Evolutionary conservation across 2,888 invertebrate genomes (phyloP).

Genomic region (Mesochorus sp.): DNA sequence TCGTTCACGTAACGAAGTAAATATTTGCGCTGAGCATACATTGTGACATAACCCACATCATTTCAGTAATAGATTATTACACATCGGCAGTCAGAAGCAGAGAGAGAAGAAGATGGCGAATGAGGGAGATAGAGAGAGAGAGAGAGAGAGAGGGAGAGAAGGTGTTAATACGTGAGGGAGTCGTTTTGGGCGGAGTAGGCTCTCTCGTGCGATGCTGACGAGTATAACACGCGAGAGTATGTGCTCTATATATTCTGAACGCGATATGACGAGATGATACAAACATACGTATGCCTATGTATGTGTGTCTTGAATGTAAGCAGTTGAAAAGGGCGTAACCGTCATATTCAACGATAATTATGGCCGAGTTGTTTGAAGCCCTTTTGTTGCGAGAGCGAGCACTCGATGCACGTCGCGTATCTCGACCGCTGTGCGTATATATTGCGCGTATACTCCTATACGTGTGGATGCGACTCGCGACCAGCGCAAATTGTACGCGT

Average conservation of each 20-base stretch:
- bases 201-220: background rate
- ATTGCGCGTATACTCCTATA: background rate
- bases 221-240: conserved; percentile 6
- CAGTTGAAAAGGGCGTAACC: background rate
- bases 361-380: background rate
- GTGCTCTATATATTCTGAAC: conserved; percentile 7
- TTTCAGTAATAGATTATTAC: conserved; percentile 34
- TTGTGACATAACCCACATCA: conserved; percentile 50
- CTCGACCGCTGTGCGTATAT: background rate
- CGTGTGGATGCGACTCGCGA: background rate
- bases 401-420: background rate
- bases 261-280: conserved; percentile 2
- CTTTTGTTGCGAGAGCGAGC: background rate
- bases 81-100: conserved; percentile 6
- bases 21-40: conserved; percentile 62
- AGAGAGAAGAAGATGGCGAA: background rate
- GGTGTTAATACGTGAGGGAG: conserved; percentile 1
- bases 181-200: background rate
- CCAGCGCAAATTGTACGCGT: conserved; percentile 7
- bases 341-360: background rate
- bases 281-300: background rate
- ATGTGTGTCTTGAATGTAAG: no score
- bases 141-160: background rate
- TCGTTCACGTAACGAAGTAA: conserved; percentile 58
- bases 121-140: background rate